phyloP scores from a whole-genome alignment of 1,140 invertebrate species.

The Stegodyphus mimosarum region DNA sequence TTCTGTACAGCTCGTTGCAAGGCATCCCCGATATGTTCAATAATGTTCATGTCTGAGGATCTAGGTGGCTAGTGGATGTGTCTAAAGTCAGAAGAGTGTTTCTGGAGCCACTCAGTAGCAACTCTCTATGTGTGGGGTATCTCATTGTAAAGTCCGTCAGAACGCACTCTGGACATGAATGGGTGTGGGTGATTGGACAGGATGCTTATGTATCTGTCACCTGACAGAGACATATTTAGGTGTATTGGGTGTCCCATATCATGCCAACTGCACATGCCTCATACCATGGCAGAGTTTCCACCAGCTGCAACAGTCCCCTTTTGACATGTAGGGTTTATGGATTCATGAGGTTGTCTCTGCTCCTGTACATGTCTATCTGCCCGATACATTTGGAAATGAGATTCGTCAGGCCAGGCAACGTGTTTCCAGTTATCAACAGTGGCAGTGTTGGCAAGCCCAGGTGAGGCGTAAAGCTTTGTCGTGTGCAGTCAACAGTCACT shows the following conservation, averaged over 20 bases:
- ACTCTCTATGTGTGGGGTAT: neutral
- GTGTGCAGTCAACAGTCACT: neutral
- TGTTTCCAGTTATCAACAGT: neutral
- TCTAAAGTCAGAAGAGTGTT: neutral
- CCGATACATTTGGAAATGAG: neutral
- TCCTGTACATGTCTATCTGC: neutral
- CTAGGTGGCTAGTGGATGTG: neutral
- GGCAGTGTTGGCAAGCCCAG: neutral
- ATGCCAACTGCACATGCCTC: neutral
- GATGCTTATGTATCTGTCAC: slow-evolving; percentile 1
- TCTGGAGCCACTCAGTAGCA: slow-evolving; percentile 4
- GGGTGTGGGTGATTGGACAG: neutral
- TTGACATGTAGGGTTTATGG: neutral
- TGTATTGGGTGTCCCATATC: neutral
- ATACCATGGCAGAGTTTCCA: neutral
- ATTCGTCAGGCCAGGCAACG: neutral
- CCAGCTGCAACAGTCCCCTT: neutral
- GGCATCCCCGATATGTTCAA: slow-evolving; percentile 2
- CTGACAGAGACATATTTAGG: neutral
- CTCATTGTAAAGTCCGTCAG: neutral
- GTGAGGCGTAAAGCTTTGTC: neutral
- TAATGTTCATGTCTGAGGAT: slow-evolving; percentile 12
- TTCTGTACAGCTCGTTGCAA: neutral
- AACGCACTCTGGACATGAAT: slow-evolving; percentile 3
- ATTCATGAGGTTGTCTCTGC: neutral